These are phyloP conservation scores for Pachypsylla venusta DNA, from an alignment of 1,140 invertebrate species.

Conservation along the genomic window DNA sequence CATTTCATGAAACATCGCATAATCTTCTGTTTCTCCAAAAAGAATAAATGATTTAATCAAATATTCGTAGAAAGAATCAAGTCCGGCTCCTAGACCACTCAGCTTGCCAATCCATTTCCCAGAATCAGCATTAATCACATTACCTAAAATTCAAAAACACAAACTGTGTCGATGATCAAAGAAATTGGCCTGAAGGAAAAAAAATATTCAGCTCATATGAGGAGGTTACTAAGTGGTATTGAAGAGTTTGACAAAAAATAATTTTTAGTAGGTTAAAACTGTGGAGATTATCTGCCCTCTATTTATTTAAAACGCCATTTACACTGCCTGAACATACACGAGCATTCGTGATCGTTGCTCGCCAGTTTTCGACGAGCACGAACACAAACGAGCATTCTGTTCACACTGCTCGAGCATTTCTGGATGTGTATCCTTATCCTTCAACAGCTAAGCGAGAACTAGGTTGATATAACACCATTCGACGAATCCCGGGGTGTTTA, in stretches of 20 bases:
- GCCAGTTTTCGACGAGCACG: too few relatives aligned
- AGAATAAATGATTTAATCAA: slow-evolving; percentile 82
- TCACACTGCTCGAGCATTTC: too few relatives aligned
- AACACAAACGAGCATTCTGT: too few relatives aligned
- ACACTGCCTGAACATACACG: too few relatives aligned
- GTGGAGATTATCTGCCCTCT: too few relatives aligned
- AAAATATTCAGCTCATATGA: not conserved
- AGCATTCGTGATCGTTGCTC: too few relatives aligned
- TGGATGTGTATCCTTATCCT: too few relatives aligned
- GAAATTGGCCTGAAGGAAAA: slow-evolving; percentile 31
- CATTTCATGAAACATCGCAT: slow-evolving; percentile 78
- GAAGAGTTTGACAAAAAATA: slow-evolving; percentile 24
- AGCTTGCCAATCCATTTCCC: slow-evolving; percentile 84
- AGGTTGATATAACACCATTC: too few relatives aligned
- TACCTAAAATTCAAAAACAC: slow-evolving; percentile 54
- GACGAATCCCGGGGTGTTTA: too few relatives aligned
- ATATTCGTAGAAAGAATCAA: slow-evolving; percentile 98
- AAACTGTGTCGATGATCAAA: not conserved
- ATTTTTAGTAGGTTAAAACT: too few relatives aligned
- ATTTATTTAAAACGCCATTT: too few relatives aligned
- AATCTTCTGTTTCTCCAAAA: slow-evolving; percentile 65
- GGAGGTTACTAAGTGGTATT: not conserved
- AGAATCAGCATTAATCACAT: slow-evolving; percentile 88
- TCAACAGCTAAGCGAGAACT: too few relatives aligned
- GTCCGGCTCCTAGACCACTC: slow-evolving; percentile 63